Evolutionary conservation across 2,888 invertebrate genomes (phyloP).

Genomic region (Cephus runcator): DNA sequence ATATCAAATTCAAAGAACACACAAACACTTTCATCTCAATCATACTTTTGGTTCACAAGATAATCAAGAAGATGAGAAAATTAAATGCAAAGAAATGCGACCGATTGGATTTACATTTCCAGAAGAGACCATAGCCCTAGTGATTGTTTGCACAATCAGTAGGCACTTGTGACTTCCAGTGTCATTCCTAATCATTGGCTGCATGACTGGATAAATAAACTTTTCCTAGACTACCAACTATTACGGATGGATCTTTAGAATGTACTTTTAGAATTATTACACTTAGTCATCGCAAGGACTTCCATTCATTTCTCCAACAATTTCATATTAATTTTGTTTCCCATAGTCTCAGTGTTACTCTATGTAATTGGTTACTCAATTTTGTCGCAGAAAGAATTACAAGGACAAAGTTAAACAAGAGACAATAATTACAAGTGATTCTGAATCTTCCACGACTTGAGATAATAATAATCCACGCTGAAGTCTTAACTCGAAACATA

Average conservation of each 20-base stretch:
- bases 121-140: slow-evolving; percentile 13
- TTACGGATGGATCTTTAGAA: background rate
- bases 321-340: background rate
- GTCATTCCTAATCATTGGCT: background rate
- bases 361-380: background rate
- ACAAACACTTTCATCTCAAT: background rate
- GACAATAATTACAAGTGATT: background rate
- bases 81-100: slow-evolving; percentile 33
- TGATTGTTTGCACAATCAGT: background rate
- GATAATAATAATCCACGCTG: background rate
- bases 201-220: background rate
- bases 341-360: background rate
- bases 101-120: slow-evolving; percentile 21
- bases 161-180: background rate
- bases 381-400: background rate
- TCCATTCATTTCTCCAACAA: background rate
- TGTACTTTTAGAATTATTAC: background rate
- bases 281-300: background rate
- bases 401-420: background rate
- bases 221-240: background rate
- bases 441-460: background rate
- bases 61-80: slow-evolving; percentile 14
- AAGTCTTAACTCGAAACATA: background rate
- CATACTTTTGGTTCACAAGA: background rate
- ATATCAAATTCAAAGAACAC: background rate